These are phyloP conservation scores for Acleris laterana DNA, from an alignment of 2,888 invertebrate species.

Conservation along the genomic window DNA sequence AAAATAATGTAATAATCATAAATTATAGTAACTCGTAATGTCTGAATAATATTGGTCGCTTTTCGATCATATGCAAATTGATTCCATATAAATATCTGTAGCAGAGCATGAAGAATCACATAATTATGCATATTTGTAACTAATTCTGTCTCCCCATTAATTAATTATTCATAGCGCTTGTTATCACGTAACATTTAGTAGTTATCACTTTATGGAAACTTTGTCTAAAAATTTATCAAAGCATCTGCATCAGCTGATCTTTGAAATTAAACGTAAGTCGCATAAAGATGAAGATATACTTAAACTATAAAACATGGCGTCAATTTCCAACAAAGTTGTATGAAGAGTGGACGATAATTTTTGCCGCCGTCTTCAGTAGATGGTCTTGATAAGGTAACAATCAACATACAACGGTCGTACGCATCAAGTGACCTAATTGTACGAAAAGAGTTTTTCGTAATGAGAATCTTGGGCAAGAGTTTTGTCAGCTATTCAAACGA, in stretches of 20 bases:
- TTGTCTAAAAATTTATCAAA: too few relatives aligned
- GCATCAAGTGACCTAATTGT: conserved; percentile 44
- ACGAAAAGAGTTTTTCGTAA: conserved; percentile 58
- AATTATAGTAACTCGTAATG: too few relatives aligned
- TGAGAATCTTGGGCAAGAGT: conserved; percentile 62
- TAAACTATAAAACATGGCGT: too few relatives aligned
- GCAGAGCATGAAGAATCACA: background rate
- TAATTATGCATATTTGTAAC: background rate
- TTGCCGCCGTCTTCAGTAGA: conserved; percentile 13
- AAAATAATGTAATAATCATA: too few relatives aligned
- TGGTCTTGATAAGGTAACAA: conserved; percentile 29
- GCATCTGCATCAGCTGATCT: too few relatives aligned
- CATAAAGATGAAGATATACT: too few relatives aligned
- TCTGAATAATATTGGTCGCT: too few relatives aligned
- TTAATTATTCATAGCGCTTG: background rate
- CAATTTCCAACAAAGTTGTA: conserved; percentile 23
- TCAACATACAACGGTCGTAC: conserved; percentile 19
- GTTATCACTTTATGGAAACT: background rate
- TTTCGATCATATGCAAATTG: background rate
- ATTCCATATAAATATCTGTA: background rate
- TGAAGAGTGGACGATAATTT: conserved; percentile 7
- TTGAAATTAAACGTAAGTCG: too few relatives aligned
- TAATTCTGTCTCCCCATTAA: background rate
- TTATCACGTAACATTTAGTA: background rate
- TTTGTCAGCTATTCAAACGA: conserved; percentile 47